Evolutionary conservation across 2,113 vertebrate genomes (phyloP).

Genomic region (Dicerorhinus sumatrensis): DNA sequence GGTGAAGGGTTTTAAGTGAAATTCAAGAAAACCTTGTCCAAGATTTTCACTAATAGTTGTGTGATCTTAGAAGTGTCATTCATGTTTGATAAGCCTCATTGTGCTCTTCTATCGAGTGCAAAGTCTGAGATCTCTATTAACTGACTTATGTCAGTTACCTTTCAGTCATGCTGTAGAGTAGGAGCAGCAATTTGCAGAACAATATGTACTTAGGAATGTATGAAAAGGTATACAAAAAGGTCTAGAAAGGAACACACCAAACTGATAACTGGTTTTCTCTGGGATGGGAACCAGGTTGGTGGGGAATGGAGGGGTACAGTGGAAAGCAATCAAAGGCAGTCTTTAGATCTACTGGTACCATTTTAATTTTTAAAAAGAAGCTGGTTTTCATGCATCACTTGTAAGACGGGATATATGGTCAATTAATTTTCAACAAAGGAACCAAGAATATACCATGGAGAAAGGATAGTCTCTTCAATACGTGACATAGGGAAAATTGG

Average conservation of each 20-base stretch:
- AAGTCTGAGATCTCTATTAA: not conserved
- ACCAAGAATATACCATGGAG: not conserved
- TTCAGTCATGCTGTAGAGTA: not conserved
- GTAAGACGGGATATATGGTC: not conserved
- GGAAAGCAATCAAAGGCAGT: not conserved
- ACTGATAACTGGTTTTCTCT: not conserved
- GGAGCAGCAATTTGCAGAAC: not conserved
- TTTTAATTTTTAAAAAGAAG: not conserved
- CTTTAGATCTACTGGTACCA: not conserved
- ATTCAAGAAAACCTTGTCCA: not conserved
- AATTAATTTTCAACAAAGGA: not conserved
- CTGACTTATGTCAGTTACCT: too few relatives aligned
- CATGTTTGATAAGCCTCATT: not conserved
- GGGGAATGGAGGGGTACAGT: too few relatives aligned
- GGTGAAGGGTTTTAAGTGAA: not conserved
- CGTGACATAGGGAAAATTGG: not conserved
- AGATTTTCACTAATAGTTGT: not conserved
- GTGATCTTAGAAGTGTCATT: not conserved
- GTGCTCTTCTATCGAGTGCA: not conserved
- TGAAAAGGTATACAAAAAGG: not conserved
- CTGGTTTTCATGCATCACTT: not conserved
- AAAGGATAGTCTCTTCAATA: not conserved
- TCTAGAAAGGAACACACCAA: not conserved
- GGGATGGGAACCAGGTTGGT: not conserved
- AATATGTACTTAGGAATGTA: not conserved